phyloP scores from a whole-genome alignment of 2,888 invertebrate species.

The Plebejus melissa region DNA sequence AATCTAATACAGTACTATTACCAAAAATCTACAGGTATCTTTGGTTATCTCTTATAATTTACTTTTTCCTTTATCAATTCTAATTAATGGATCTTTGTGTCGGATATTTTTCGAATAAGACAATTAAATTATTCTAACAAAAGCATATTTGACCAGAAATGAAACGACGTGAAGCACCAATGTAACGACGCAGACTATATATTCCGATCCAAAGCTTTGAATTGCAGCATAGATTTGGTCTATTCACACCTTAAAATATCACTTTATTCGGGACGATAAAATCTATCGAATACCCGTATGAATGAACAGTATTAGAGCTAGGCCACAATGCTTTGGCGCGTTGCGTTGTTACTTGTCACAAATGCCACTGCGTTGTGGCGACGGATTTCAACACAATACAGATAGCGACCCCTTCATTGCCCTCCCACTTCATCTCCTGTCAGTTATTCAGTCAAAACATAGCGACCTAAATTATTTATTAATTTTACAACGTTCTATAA shows the following conservation, averaged over 20 bases:
- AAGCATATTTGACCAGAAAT: no score
- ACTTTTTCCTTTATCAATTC: no score
- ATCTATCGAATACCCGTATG: conserved; percentile 12
- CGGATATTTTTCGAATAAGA: no score
- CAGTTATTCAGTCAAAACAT: no score
- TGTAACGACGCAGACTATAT: neutral
- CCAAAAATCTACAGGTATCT: no score
- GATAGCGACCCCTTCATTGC: neutral
- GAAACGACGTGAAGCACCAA: neutral
- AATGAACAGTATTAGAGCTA: conserved; percentile 9
- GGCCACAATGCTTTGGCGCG: neutral
- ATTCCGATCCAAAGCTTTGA: neutral
- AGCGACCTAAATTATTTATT: no score
- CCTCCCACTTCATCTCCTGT: no score
- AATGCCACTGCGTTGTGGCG: neutral
- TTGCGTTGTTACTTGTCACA: neutral
- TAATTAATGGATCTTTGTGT: no score
- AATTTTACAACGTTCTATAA: no score
- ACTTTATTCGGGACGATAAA: neutral
- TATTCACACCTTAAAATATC: neutral
- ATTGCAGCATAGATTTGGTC: neutral
- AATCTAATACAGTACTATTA: no score
- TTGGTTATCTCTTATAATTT: no score
- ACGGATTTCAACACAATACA: neutral
- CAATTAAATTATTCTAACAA: no score